phyloP scores from a whole-genome alignment of 2,113 vertebrate species.

The Prunella fulvescens region DNA sequence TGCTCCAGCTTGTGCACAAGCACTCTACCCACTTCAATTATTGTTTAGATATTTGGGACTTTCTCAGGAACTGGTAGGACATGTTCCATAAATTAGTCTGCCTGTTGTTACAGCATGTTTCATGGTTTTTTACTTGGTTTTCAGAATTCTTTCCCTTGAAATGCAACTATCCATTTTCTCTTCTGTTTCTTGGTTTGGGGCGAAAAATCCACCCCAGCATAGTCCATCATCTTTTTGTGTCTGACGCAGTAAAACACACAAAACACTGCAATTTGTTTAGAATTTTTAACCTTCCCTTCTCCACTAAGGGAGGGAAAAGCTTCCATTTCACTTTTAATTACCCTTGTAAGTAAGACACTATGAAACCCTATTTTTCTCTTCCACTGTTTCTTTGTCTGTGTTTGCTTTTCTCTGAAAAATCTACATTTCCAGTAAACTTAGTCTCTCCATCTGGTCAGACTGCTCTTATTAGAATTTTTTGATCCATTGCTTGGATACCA shows the following conservation, averaged over 20 bases:
- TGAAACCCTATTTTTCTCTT: accelerated
- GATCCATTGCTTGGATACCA: neutral
- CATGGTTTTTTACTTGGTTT: neutral
- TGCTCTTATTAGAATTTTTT: neutral
- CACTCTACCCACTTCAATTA: neutral
- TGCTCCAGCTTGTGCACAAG: neutral
- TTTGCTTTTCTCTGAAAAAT: neutral
- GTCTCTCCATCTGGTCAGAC: neutral
- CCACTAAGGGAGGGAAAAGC: neutral
- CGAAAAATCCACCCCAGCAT: neutral
- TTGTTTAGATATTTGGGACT: neutral
- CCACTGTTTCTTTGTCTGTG: neutral
- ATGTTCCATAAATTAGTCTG: neutral
- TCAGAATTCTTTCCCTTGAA: neutral
- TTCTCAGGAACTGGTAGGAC: neutral
- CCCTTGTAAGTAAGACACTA: neutral
- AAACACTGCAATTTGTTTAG: neutral
- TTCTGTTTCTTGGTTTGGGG: neutral
- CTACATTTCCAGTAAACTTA: neutral
- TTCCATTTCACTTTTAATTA: neutral
- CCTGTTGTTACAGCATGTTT: neutral
- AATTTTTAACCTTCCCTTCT: neutral
- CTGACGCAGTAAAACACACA: neutral
- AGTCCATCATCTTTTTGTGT: neutral
- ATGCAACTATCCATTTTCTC: neutral